Evolutionary conservation across 2,113 vertebrate genomes (phyloP), one percentile per base, ranked within the genome.

Genomic region (Dermatemys mawii): DNA sequence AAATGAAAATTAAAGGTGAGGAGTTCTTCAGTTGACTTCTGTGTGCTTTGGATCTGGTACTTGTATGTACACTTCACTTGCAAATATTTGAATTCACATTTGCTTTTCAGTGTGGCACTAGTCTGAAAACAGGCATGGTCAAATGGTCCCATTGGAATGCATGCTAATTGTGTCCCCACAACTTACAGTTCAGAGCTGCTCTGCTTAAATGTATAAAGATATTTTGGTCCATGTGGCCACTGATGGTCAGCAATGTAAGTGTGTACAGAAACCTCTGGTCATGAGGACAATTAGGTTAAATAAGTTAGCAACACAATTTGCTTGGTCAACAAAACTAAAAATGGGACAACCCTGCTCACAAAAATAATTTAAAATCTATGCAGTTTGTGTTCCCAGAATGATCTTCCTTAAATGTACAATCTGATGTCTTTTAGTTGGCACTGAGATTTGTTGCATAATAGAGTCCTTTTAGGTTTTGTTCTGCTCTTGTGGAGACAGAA

Each of bases 51-150:
- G 38, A 26, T 53, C 17, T 67, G n/a, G 60, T 60, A 60, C 35
- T 60, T 29, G 29, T 29, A 32, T 60, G 29, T 60, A 32, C 57
- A 60, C 6, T 60, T 32, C 29, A 16, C 27, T 60, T 60, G 29
- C n/a, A 80, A 95, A 92, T 46, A 4, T 21, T 60, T 53, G 38
- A 86, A 49, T 89, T 90, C 93, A 51, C 79, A 80, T 19, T 90
- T 29, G 27, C 32, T 91, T 91, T 60, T 78, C 2, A 83, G 29
- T 60, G 57, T 60, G 57, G 13, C 16, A 35, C 16, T 63, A 21
- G 63, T 70, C 5, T 87, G 46, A 78, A 93, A 86, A 93, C 8
- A 11, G 51, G 1, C 44, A 16, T 13, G 86, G 55, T 53, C 79
- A 93, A 94, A 86, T 46, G 35, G 6, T 49, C 82, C 27, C 2